Evolutionary conservation across 2,113 vertebrate species (phyloP).

Genomic region (Lutjanus erythropterus): DNA sequence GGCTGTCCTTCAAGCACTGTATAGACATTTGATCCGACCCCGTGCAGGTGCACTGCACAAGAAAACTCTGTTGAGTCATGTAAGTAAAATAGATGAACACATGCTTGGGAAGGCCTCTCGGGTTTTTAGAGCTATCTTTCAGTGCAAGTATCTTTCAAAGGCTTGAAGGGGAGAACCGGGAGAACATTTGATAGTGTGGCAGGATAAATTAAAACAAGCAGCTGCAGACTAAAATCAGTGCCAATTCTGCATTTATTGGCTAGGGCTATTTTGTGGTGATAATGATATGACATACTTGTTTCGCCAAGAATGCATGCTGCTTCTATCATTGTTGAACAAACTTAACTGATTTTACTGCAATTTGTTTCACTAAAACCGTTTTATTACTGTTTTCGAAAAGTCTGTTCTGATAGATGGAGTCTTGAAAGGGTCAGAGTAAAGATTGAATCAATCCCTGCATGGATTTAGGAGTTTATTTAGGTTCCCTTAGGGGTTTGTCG

Average conservation of each 20-base stretch:
- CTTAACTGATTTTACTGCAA: not conserved
- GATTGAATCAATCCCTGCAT: not conserved
- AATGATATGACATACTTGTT: conserved; percentile 5
- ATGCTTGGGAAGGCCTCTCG: conserved; percentile 11
- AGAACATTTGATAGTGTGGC: conserved; percentile 31
- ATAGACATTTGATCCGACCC: conserved; percentile 54
- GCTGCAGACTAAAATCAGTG: conserved; percentile 45
- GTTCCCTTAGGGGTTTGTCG: conserved; percentile 55
- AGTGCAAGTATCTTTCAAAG: conserved; percentile 26
- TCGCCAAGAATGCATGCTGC: conserved; percentile 4
- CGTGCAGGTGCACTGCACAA: conserved; percentile 62
- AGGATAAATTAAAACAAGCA: conserved; percentile 43
- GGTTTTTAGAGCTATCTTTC: conserved; percentile 17
- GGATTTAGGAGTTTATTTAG: conserved; percentile 55
- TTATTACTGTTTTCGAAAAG: not conserved
- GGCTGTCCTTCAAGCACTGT: conserved; percentile 53
- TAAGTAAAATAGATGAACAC: conserved; percentile 52
- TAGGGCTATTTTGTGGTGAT: conserved; percentile 10
- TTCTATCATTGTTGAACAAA: not conserved
- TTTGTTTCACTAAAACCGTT: not conserved
- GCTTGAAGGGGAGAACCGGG: conserved; percentile 7
- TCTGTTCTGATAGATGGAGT: not conserved
- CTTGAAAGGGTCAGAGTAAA: not conserved
- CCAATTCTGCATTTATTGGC: conserved; percentile 34
- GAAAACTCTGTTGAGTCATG: conserved; percentile 54